phyloP scores from a whole-genome alignment of 1,140 invertebrate species.

The Tachypleus tridentatus region DNA sequence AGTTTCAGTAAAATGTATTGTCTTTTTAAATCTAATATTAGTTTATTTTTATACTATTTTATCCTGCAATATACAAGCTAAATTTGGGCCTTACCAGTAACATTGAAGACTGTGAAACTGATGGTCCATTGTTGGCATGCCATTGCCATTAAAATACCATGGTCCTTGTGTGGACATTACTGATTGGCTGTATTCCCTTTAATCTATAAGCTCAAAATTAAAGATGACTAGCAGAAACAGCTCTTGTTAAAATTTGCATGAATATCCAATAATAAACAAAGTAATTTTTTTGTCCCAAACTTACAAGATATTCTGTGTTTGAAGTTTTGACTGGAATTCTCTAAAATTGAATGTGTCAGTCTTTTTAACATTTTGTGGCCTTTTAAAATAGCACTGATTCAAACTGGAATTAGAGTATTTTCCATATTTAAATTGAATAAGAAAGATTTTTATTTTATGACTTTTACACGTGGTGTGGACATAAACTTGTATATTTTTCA shows the following conservation, averaged over 20 bases:
- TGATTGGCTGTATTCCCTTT: too few species aligned
- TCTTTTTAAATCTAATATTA: constrained; percentile 31
- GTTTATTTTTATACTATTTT: constrained; percentile 1
- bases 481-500: constrained; percentile 12
- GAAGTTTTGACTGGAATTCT: not conserved
- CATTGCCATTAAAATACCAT: too few species aligned
- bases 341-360: not conserved
- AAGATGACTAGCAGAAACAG: constrained; percentile 3
- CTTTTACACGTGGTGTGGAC: not conserved
- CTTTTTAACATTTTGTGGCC: not conserved
- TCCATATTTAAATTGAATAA: too few species aligned
- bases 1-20: not conserved
- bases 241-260: not conserved
- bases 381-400: not conserved
- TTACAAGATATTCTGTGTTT: not conserved
- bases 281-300: not conserved
- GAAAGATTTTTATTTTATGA: too few species aligned
- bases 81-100: not conserved
- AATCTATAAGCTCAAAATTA: not conserved
- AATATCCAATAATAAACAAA: too few species aligned
- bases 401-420: too few species aligned
- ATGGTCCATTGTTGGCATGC: too few species aligned
- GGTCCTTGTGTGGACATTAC: too few species aligned
- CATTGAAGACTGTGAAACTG: not conserved
- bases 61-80: constrained; percentile 1